A percentile compares a stretch with the other conserved stretches of the same genome.
Conservation (phyloP, 1,140 invertebrate species). For the Acromyrmex heyeri region DNA sequence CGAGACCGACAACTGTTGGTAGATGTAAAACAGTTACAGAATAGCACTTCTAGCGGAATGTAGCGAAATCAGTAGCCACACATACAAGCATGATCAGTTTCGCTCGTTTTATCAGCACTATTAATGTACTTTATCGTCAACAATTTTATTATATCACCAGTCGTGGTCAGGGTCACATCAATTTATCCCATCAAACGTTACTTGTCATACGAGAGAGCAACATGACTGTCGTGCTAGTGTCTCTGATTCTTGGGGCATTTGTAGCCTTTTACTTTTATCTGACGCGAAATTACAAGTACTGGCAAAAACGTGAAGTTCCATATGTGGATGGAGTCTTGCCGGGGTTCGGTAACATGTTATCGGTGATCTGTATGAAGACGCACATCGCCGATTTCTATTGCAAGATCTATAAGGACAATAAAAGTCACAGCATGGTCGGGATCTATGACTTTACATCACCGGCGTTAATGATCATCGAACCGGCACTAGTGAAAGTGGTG, state of each 20-base stretch:
- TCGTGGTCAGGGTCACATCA: no score
- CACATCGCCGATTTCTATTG: conserved; percentile 50
- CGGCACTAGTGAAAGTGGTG: conserved; percentile 78
- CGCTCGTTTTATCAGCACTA: no score
- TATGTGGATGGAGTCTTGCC: conserved; percentile 73
- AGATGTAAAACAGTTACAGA: no score
- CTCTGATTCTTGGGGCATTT: not conserved
- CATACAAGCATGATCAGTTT: no score
- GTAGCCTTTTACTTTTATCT: conserved; percentile 1
- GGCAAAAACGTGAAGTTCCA: conserved; percentile 83
- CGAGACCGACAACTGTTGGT: no score
- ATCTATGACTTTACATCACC: conserved; percentile 74
- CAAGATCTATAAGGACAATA: conserved; percentile 67
- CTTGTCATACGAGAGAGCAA: not conserved
- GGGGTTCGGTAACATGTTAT: conserved; percentile 75
- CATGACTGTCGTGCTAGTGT: conserved; percentile 72
- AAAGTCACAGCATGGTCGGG: conserved; percentile 73
- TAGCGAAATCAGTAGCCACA: no score
- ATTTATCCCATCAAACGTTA: no score
- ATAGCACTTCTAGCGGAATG: no score
- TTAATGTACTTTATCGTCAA: no score
- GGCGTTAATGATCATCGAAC: conserved; percentile 77
- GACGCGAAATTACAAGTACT: conserved; percentile 78
- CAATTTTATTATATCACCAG: no score
- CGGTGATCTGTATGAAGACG: conserved; percentile 49